A percentile compares a stretch with the other conserved stretches of the same genome.
Evolutionary conservation across 2,113 vertebrate species (phyloP).

Genomic region (Isichthys henryi): DNA sequence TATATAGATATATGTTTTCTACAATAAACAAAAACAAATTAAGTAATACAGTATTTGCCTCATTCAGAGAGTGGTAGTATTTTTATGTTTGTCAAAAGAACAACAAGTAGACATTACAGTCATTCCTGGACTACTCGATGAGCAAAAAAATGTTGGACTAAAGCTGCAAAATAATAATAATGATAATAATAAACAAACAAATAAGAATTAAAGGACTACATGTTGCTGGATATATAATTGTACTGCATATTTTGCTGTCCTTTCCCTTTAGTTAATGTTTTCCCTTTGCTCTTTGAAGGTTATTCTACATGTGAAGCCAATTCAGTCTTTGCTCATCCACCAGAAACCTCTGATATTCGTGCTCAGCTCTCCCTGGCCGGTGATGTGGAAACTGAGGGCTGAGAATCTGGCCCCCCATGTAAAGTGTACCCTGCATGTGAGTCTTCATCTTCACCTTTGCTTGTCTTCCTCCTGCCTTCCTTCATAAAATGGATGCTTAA

Average conservation of each 20-base stretch:
- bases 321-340: constrained; percentile 79
- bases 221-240: neutral
- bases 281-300: constrained; percentile 51
- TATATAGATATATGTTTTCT: neutral
- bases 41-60: neutral
- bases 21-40: neutral
- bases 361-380: constrained; percentile 75
- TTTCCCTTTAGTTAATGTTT: neutral
- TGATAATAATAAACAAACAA: neutral
- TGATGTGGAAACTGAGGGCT: constrained; percentile 80
- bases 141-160: neutral
- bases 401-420: constrained; percentile 74
- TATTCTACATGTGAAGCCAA: constrained; percentile 81
- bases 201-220: neutral
- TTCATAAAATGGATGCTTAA: neutral
- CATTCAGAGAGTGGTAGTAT: neutral
- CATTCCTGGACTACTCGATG: neutral
- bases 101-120: neutral
- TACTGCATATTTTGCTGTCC: neutral
- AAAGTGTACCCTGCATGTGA: constrained; percentile 80
- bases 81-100: neutral
- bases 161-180: neutral
- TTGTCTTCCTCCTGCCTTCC: neutral
- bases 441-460: constrained; percentile 39
- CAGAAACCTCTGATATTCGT: constrained; percentile 84